Percentiles rank a stretch among this genome's conserved stretches.
phyloP scores from a whole-genome alignment of 2,888 invertebrate genomes.

The Dusona sp. region DNA sequence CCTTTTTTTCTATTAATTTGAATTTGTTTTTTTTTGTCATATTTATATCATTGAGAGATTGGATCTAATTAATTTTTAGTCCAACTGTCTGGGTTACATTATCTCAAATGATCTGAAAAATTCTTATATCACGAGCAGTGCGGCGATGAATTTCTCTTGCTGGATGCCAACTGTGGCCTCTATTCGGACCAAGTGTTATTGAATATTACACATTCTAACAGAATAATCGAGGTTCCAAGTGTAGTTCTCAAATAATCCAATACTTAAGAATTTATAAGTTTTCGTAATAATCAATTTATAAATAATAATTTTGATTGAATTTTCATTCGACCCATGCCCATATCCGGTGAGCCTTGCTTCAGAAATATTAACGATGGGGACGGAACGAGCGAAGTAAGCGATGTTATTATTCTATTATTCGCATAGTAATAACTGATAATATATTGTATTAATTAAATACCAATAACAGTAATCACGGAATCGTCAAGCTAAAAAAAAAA shows the following conservation, averaged over 20 bases:
- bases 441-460: slow-evolving; percentile 46
- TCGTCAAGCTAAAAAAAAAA: slow-evolving; percentile 16
- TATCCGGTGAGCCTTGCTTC: slow-evolving; percentile 7
- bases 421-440: slow-evolving; percentile 49
- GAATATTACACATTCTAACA: neutral
- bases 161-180: neutral
- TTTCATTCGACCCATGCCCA: slow-evolving; percentile 9
- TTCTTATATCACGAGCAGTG: neutral
- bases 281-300: slow-evolving; percentile 1
- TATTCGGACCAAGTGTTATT: neutral
- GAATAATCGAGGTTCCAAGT: neutral
- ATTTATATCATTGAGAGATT: neutral
- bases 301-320: slow-evolving; percentile 3
- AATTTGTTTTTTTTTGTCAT: neutral
- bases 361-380: slow-evolving; percentile 5
- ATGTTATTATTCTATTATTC: slow-evolving; percentile 50
- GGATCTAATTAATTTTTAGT: neutral
- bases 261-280: neutral
- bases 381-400: slow-evolving; percentile 9
- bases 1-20: neutral
- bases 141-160: neutral
- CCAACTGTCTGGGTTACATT: neutral
- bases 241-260: neutral
- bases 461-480: slow-evolving; percentile 39
- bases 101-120: neutral